Evolutionary conservation across 1,140 invertebrate genomes (phyloP).

Genomic region (Riptortus pedestris): DNA sequence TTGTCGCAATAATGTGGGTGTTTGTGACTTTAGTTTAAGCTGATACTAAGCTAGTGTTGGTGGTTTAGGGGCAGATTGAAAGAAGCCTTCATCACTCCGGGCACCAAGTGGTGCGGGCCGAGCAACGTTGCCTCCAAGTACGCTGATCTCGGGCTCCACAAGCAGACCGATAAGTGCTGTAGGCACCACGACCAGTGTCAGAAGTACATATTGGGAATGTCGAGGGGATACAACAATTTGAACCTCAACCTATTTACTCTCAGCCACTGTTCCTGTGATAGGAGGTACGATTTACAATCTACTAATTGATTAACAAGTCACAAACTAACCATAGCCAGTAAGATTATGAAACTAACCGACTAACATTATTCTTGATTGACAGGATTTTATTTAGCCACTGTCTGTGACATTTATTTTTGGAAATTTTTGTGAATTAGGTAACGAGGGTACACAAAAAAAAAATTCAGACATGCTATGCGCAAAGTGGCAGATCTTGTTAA

Average conservation of each 20-base stretch:
- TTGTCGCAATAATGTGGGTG: no score
- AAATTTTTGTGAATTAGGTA: no score
- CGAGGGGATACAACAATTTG: conserved; percentile 57
- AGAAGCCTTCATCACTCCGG: conserved; percentile 33
- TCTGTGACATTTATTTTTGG: no score
- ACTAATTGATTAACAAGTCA: neutral
- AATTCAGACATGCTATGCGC: no score
- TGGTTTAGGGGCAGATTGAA: conserved; percentile 21
- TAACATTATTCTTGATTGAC: no score
- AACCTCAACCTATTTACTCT: conserved; percentile 73
- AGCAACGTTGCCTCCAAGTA: conserved; percentile 50
- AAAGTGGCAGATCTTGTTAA: no score
- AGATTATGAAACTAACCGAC: no score
- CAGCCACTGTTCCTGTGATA: conserved; percentile 77
- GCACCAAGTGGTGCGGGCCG: conserved; percentile 65
- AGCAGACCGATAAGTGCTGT: conserved; percentile 58
- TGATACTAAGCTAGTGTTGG: no score
- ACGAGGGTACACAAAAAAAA: no score
- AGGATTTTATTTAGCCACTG: no score
- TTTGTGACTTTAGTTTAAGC: no score
- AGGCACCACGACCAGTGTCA: conserved; percentile 66
- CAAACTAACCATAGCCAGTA: no score
- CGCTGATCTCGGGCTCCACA: conserved; percentile 52
- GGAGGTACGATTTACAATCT: conserved; percentile 49
- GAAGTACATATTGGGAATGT: conserved; percentile 56